A percentile compares a stretch with the other conserved stretches of the same genome.
These are phyloP conservation scores for Synergus umbraculus DNA, from an alignment of 2,888 invertebrate species.

Conservation along the genomic window DNA sequence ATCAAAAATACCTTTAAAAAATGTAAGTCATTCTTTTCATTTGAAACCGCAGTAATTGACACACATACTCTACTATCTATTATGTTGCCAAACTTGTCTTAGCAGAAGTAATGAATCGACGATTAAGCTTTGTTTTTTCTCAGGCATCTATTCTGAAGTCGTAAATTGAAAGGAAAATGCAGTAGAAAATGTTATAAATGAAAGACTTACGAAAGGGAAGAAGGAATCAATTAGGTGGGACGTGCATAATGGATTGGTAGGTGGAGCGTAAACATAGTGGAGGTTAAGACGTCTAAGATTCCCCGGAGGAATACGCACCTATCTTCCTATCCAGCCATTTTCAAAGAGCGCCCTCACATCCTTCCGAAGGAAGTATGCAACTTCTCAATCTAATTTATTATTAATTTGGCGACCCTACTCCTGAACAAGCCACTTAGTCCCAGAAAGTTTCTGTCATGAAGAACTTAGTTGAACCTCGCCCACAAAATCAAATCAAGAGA, in stretches of 20 bases:
- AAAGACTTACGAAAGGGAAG: conserved; percentile 44
- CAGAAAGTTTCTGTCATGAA: conserved; percentile 24
- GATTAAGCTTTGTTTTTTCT: background rate
- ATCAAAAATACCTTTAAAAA: too few relatives aligned
- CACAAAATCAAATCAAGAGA: background rate
- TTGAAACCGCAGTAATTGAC: too few relatives aligned
- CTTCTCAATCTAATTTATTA: conserved; percentile 73
- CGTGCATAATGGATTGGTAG: conserved; percentile 71
- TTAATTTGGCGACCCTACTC: conserved; percentile 63
- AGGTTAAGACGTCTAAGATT: conserved; percentile 71
- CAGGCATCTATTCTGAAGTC: background rate
- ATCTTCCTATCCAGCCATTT: conserved; percentile 66
- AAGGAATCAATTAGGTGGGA: conserved; percentile 71
- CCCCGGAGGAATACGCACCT: conserved; percentile 70
- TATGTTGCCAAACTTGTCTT: background rate
- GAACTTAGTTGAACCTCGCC: background rate
- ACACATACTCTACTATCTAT: too few relatives aligned
- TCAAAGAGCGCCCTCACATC: conserved; percentile 61
- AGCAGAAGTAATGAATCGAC: background rate
- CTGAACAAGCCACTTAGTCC: conserved; percentile 39
- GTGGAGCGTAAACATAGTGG: conserved; percentile 60
- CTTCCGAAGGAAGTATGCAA: conserved; percentile 70
- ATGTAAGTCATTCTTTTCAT: too few relatives aligned
- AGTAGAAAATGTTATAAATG: conserved; percentile 43
- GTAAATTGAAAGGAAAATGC: conserved; percentile 36